phyloP scores from a whole-genome alignment of 2,113 vertebrate species.

The Jacana jacana region DNA sequence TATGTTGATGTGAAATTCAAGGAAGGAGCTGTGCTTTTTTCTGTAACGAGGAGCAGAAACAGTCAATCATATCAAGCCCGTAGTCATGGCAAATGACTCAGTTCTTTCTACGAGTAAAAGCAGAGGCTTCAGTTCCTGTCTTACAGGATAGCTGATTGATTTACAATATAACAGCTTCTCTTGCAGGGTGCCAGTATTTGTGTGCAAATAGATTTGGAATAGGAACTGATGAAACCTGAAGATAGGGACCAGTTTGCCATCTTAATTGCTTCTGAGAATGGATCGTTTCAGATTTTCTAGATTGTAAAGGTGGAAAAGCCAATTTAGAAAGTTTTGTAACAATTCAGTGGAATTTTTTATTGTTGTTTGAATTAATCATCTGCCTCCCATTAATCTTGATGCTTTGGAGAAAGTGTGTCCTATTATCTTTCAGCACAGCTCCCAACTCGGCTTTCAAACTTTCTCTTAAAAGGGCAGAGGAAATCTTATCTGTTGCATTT shows the following conservation, averaged over 20 bases:
- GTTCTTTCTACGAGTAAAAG: conserved; percentile 50
- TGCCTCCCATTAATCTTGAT: conserved; percentile 21
- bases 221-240: conserved; percentile 6
- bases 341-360: conserved; percentile 32
- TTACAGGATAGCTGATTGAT: conserved; percentile 54
- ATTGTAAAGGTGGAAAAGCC: conserved; percentile 10
- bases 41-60: not conserved
- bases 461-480: conserved; percentile 50
- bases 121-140: conserved; percentile 32
- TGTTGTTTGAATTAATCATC: conserved; percentile 30
- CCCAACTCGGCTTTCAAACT: conserved; percentile 35
- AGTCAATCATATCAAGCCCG: conserved; percentile 31
- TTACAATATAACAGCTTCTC: conserved; percentile 53
- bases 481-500: conserved; percentile 48
- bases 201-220: conserved; percentile 54
- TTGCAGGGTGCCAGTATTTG: conserved; percentile 35
- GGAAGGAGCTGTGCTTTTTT: not conserved
- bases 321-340: conserved; percentile 35
- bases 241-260: conserved; percentile 24
- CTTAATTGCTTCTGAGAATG: conserved; percentile 51
- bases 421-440: conserved; percentile 33
- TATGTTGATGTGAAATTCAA: not conserved
- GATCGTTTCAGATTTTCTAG: conserved; percentile 21
- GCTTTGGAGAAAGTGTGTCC: not conserved
- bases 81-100: conserved; percentile 49